A percentile compares a stretch with the other conserved stretches of the same genome.
These are phyloP conservation scores for Prietella phreatophila DNA, from an alignment of 2,113 vertebrate species.

Conservation along the genomic window DNA sequence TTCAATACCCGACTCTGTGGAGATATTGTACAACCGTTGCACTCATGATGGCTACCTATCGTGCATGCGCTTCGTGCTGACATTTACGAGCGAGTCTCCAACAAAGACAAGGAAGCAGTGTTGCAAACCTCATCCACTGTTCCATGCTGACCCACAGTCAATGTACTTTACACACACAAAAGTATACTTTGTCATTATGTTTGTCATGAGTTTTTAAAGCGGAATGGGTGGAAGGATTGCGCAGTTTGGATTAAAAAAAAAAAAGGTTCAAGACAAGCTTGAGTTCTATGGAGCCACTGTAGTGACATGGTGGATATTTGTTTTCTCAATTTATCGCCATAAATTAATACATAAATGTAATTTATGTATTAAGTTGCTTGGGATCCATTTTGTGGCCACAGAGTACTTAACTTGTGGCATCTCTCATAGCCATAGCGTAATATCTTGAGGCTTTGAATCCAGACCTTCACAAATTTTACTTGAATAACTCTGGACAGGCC, in stretches of 20 bases:
- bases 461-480: neutral
- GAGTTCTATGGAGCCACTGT: neutral
- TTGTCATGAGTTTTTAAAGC: conserved; percentile 24
- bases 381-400: neutral
- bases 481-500: neutral
- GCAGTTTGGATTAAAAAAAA: conserved; percentile 19
- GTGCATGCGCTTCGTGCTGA: conserved; percentile 45
- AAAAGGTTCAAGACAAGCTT: conserved; percentile 40
- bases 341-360: too few species aligned
- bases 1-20: conserved; percentile 56
- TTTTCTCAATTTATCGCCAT: neutral
- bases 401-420: neutral
- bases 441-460: neutral
- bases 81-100: conserved; percentile 48
- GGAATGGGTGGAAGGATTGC: conserved; percentile 36
- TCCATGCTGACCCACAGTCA: conserved; percentile 37
- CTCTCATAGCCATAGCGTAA: neutral
- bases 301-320: neutral
- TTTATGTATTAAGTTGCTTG: too few species aligned
- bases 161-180: conserved; percentile 31
- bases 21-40: conserved; percentile 48
- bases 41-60: conserved; percentile 48
- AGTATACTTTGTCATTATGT: conserved; percentile 43
- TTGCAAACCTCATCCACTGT: conserved; percentile 39
- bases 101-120: conserved; percentile 50